phyloP scores from a whole-genome alignment of 2,888 invertebrate genomes.

The Chrysopilus asiliformis region DNA sequence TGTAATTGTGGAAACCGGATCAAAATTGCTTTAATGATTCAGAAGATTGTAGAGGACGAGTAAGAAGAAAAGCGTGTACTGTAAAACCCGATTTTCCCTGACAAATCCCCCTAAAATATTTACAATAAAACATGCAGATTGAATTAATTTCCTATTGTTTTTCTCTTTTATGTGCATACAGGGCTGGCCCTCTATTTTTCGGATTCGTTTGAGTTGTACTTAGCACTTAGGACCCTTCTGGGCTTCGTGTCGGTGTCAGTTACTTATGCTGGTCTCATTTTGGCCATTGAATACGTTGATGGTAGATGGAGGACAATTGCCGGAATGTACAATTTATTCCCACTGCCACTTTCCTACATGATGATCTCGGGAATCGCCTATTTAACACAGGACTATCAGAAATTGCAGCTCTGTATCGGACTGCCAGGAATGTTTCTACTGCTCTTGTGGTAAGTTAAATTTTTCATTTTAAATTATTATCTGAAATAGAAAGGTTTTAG shows the following conservation, averaged over 20 bases:
- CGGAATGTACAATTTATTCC: conserved; percentile 68
- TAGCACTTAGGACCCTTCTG: conserved; percentile 52
- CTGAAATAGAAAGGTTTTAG: too few relatives aligned
- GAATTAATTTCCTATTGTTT: conserved; percentile 2
- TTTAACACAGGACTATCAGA: conserved; percentile 56
- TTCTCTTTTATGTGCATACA: too few relatives aligned
- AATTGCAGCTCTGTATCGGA: conserved; percentile 57
- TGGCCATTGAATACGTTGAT: conserved; percentile 65
- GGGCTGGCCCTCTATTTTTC: conserved; percentile 54
- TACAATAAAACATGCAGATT: too few relatives aligned
- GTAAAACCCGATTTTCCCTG: not conserved
- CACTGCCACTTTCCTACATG: conserved; percentile 62
- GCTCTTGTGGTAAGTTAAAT: conserved; percentile 47
- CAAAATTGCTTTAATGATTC: too few relatives aligned
- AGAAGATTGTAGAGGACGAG: too few relatives aligned
- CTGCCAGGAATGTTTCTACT: conserved; percentile 57
- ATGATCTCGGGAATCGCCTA: conserved; percentile 58
- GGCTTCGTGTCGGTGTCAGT: conserved; percentile 71
- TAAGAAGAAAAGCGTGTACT: too few relatives aligned
- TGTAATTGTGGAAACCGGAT: too few relatives aligned
- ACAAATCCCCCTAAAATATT: not conserved
- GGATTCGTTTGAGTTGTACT: conserved; percentile 56
- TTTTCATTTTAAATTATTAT: too few relatives aligned
- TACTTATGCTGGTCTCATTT: conserved; percentile 66
- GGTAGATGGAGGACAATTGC: conserved; percentile 69